Evolutionary conservation across 23 tunicate species (phyloP).

Genomic region (Corella eumyota): DNA sequence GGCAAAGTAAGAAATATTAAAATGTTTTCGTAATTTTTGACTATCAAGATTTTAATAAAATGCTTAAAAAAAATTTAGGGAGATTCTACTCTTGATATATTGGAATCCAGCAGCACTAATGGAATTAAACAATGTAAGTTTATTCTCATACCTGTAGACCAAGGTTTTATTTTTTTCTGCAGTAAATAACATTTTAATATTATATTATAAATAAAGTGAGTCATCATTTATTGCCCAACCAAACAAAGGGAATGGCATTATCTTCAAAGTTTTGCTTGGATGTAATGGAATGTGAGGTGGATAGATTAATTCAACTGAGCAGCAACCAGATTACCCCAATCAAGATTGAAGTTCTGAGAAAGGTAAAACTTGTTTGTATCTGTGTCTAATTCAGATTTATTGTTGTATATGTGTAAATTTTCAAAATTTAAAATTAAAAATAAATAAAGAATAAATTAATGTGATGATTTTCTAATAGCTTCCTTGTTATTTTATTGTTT

Average conservation of each 20-base stretch:
- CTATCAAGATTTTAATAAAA: neutral
- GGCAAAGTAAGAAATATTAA: constrained; percentile 44
- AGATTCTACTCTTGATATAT: neutral
- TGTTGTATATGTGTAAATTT: too few species aligned
- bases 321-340: constrained; percentile 48
- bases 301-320: constrained; percentile 55
- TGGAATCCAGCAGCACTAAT: too few species aligned
- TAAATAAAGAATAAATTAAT: too few species aligned
- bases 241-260: constrained; percentile 87
- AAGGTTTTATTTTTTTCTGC: neutral
- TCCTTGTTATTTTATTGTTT: too few species aligned
- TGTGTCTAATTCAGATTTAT: too few species aligned
- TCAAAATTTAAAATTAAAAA: too few species aligned
- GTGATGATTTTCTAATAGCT: too few species aligned
- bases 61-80: constrained; percentile 7
- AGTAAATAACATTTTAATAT: too few species aligned
- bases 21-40: neutral
- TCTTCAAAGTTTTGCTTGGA: constrained; percentile 47
- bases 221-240: constrained; percentile 49
- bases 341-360: constrained; percentile 54
- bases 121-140: too few species aligned
- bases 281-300: constrained; percentile 67
- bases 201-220: too few species aligned
- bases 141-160: too few species aligned
- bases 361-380: too few species aligned